Evolutionary conservation across 2,797 vertebrate species (phyloP).

Genomic region (Mus spretus): DNA sequence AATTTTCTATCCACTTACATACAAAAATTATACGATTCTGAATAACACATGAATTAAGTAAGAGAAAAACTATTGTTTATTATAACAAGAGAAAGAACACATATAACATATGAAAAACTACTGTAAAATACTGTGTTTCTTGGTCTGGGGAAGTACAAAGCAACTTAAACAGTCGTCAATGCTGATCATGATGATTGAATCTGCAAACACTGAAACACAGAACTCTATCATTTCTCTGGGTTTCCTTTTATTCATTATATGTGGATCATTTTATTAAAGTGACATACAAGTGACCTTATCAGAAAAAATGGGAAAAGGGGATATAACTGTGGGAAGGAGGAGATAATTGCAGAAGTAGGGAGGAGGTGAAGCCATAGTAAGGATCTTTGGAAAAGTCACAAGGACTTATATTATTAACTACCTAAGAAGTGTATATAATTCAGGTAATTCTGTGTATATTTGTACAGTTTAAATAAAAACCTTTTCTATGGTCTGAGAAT

Average conservation of each 20-base stretch:
- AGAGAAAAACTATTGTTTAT: constrained; percentile 5
- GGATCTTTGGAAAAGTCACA: background rate
- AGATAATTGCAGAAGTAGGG: background rate
- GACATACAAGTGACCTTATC: background rate
- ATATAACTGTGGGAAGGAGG: background rate
- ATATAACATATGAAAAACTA: background rate
- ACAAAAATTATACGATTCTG: constrained; percentile 42
- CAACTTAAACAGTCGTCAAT: background rate
- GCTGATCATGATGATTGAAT: background rate
- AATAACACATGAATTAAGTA: background rate
- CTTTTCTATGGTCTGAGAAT: background rate
- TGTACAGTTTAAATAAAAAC: background rate
- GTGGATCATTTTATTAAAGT: background rate
- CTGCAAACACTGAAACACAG: constrained; percentile 1
- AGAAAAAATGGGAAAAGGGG: background rate
- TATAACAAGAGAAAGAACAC: background rate
- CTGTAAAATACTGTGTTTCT: background rate
- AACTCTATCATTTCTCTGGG: background rate
- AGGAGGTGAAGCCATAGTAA: background rate
- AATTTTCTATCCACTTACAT: constrained; percentile 68
- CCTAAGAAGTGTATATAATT: background rate
- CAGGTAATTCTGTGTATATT: background rate
- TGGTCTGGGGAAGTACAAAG: constrained; percentile 14
- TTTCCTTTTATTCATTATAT: background rate
- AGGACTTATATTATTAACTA: background rate